Conservation (phyloP, 2,888 invertebrate genomes). For the Palloptera scutellata region DNA sequence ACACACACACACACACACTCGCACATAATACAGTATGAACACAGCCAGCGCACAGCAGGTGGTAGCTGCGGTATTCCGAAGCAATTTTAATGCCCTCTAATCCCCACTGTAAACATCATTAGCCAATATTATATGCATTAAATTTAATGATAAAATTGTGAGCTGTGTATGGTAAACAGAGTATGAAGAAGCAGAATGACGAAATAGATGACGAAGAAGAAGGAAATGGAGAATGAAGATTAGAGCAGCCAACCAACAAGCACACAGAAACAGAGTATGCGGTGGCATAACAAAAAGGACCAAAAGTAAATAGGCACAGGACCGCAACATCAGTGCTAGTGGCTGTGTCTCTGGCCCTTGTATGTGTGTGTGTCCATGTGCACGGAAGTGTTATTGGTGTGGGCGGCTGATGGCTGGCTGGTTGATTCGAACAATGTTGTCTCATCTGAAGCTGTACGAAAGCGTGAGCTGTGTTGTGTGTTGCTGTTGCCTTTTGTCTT, state of each 20-base stretch:
- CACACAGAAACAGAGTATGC: constrained; percentile 2
- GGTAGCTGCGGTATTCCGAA: constrained; percentile 52
- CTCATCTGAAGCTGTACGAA: too few relatives aligned
- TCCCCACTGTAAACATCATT: constrained; percentile 64
- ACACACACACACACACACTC: background rate
- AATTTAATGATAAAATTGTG: constrained; percentile 60
- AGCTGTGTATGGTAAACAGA: constrained; percentile 13
- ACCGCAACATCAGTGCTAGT: too few relatives aligned
- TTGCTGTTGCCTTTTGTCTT: too few relatives aligned
- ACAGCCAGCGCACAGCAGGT: constrained; percentile 46
- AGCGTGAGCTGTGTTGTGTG: too few relatives aligned
- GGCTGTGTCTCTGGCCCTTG: too few relatives aligned
- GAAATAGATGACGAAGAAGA: background rate
- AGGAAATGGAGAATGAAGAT: background rate
- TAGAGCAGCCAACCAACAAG: too few relatives aligned
- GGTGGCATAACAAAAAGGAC: too few relatives aligned
- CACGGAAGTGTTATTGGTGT: too few relatives aligned
- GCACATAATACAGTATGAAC: background rate
- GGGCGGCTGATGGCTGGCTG: too few relatives aligned
- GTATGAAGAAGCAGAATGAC: background rate
- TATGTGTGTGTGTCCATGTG: too few relatives aligned
- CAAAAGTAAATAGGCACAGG: too few relatives aligned
- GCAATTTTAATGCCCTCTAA: constrained; percentile 60
- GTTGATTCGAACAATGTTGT: too few relatives aligned
- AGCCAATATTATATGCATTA: constrained; percentile 65